Base-by-base conservation (phyloP, 1,140 invertebrate genomes). In the Tachypleus tridentatus region DNA sequence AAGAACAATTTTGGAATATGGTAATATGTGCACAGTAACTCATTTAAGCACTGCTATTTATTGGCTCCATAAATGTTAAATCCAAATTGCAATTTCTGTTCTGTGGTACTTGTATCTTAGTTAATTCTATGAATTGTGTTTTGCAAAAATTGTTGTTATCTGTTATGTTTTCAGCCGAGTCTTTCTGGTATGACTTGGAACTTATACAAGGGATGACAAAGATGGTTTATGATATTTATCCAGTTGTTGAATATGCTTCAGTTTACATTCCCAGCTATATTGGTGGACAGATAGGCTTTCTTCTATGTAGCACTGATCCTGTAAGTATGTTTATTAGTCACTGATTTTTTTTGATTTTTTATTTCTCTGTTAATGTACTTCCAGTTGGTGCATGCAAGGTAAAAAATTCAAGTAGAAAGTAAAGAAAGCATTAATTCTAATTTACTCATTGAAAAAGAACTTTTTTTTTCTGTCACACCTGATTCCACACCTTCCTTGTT, bases 261-360 rank as follows among this genome's bases (percentile, higher is more conserved):
- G 86, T 86, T 5, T 85, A 86, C 10, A 92, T 97, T 3, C 93
- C 96, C 0, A 95, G 94, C 0, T 99, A 98, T 76, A 95, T 96
- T 0, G 89, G 89, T 49, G 95, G 95, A 1, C 89, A 94, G 78
- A 98, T 98, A 69, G 96, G 94, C 4, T 96, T 96, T 76, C 79
- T 97, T 2, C 80, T 98, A 11, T 96, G 90, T 70, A 80, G 82
- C 68, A 77, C 80, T 60, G 79, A 81, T 70, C 71, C 76, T 51
- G 84, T 85, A 78, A 78, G 76, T 4, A 61, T 58, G 9, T 56
- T 11, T 49, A 2, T 8, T 52, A 51, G 7, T 54, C 47, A 2
- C 51, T 61, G 5, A 29, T 11, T 63, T 57, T 53, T n/a, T 9
- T 53, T 49, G 51, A 52, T 58, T 48, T 7, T 4, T 47, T 52